phyloP scores from a whole-genome alignment of 2,797 vertebrate genomes.

The Vespertilio murinus region DNA sequence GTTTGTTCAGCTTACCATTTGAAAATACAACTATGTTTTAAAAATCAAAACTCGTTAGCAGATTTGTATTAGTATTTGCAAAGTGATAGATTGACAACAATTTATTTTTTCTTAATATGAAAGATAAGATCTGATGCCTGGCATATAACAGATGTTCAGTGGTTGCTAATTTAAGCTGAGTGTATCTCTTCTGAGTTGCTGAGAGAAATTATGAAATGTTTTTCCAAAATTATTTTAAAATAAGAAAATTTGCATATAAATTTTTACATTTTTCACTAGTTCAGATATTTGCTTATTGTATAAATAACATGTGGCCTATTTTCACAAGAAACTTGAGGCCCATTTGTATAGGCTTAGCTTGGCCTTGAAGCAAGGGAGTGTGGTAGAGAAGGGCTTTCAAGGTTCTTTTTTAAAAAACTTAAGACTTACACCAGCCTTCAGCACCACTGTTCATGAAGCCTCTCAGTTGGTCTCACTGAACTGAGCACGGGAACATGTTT shows the following conservation, averaged over 20 bases:
- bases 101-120: neutral
- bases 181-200: neutral
- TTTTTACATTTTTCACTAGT: neutral
- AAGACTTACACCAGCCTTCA: neutral
- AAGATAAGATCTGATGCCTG: conserved; percentile 29
- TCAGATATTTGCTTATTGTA: neutral
- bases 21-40: neutral
- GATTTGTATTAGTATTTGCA: neutral
- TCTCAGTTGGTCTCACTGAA: neutral
- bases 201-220: neutral
- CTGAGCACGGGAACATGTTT: neutral
- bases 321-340: neutral
- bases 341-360: neutral
- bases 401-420: neutral
- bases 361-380: neutral
- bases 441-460: neutral
- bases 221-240: conserved; percentile 23
- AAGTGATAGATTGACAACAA: neutral
- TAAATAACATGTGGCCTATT: neutral
- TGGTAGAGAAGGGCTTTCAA: neutral
- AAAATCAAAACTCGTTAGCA: neutral
- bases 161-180: neutral
- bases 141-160: neutral
- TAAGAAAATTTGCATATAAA: neutral
- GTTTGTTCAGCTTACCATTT: neutral